Conservation (phyloP, 2,888 invertebrate genomes). For the Cephonodes hylas region DNA sequence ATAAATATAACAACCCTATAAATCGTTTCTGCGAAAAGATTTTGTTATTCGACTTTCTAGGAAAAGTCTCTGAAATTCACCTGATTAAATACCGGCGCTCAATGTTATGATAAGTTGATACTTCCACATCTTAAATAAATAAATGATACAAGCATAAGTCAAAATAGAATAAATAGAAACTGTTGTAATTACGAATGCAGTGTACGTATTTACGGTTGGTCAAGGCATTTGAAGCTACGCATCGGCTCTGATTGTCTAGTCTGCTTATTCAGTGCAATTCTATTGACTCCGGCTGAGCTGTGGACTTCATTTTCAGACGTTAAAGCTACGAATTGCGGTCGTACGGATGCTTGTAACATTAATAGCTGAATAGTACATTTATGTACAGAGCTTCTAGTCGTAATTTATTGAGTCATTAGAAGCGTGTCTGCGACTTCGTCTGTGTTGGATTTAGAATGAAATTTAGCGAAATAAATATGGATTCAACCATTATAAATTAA, state of each 20-base stretch:
- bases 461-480: too few species aligned
- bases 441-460: background rate
- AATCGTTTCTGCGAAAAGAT: background rate
- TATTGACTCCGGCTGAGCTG: background rate
- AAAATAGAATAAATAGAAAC: too few species aligned
- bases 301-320: background rate
- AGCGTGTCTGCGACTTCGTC: too few species aligned
- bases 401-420: too few species aligned
- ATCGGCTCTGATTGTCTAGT: background rate
- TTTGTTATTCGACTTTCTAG: too few species aligned
- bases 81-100: too few species aligned
- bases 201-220: background rate
- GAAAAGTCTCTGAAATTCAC: too few species aligned
- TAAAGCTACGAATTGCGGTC: background rate
- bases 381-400: background rate
- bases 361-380: background rate
- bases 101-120: too few species aligned
- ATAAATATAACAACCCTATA: constrained; percentile 42
- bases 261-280: background rate
- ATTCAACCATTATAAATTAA: too few species aligned
- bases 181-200: background rate
- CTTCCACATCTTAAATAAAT: too few species aligned
- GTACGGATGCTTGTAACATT: background rate
- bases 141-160: too few species aligned
- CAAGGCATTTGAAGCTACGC: background rate